Evolutionary conservation across 1,140 invertebrate species (phyloP).

Genomic region (Lasioglossum baleicum): DNA sequence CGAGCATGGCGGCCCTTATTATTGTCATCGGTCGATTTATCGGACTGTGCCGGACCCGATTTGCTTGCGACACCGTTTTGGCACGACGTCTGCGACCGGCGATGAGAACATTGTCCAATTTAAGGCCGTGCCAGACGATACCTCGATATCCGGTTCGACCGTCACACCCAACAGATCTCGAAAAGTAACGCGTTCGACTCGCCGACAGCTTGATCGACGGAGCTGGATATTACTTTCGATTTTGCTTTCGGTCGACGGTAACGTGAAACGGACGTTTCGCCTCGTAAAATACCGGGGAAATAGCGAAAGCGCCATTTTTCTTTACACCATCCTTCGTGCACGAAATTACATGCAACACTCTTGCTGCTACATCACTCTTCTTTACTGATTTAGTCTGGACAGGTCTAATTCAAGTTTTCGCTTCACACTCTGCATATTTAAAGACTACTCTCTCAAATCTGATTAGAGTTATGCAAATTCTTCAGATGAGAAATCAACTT

Average conservation of each 20-base stretch:
- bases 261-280: not conserved
- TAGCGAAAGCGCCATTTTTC: no score
- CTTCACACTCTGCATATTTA: no score
- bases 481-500: no score
- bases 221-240: not conserved
- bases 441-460: no score
- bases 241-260: not conserved
- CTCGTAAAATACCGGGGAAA: no score
- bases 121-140: conserved; percentile 39
- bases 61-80: conserved; percentile 19
- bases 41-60: not conserved
- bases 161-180: conserved; percentile 33
- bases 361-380: no score
- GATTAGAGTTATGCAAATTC: no score
- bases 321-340: no score
- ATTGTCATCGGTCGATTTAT: not conserved
- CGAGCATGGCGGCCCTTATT: not conserved
- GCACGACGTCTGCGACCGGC: not conserved
- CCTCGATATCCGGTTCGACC: conserved; percentile 41
- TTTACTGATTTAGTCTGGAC: no score
- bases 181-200: conserved; percentile 18
- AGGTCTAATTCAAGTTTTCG: no score
- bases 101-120: conserved; percentile 41
- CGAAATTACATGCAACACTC: no score
- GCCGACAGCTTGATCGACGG: conserved; percentile 8